Evolutionary conservation across 23 tunicate genomes (phyloP), one percentile per base, ranked within the genome.

Genomic region (Ascidia mentula): DNA sequence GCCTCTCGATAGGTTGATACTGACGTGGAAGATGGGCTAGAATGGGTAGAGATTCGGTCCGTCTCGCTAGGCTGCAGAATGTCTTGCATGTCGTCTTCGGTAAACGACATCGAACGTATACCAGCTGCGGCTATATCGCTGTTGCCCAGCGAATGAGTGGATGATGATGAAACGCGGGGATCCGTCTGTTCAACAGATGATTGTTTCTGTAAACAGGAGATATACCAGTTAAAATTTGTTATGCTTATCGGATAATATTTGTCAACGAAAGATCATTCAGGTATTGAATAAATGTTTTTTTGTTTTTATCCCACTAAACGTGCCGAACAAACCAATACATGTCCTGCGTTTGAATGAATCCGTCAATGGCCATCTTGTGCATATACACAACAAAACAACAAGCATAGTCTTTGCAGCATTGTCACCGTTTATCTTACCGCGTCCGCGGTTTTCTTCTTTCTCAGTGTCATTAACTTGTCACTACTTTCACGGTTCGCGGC

Each of bases 21-120:
- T 53, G 65, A 53, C 24, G 65, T 28, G 13, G 22, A 20, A 9
- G 28, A 20, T 53, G 28, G 65, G 24, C 65, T 53, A 20, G 65
- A 53, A 26, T 53, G 65, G 4, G 65, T 26, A 20, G 65, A 53
- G 22, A 28, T 28, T 3, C 65, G 74, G 34, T 34, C 18, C n/a
- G 0, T 17, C 38, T 18, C 38, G 75, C 65, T 80, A 18, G 75
- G 74, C 28, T 59, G 72, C 31, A 75, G 72, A 46, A 89, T 89
- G 20, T 86, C 88, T 3, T 84, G 77, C 73, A 89, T 37, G 32
- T 89, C 95, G 45, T 84, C 88, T 28, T 89, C 88, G 32, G 95
- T 83, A 53, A 89, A 89, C 20, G 95, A 79, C 79, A 84, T 75
- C 13, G 95, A 83, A 33, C 91, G 34, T 6, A 34, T 34, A 20